Base-by-base conservation (phyloP, 2,888 invertebrate species). In the Luperina testacea region DNA sequence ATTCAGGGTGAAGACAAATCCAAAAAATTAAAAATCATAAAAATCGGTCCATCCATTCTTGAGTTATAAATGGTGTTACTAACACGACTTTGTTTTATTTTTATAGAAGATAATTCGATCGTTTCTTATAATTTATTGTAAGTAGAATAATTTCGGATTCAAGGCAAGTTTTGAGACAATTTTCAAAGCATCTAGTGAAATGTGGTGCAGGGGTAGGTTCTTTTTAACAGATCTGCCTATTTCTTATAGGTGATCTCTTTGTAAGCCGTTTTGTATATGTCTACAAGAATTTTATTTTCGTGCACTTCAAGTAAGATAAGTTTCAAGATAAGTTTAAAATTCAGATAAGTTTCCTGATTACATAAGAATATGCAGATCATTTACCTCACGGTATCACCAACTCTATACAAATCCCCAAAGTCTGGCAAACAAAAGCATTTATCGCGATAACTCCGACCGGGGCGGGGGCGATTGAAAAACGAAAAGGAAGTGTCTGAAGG, bases 401-500 rank as follows among this genome's bases (percentile, higher is more conserved):
- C 95, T 94, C 93, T 87, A n/a, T 80, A 81, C 0, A 87, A 4
- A 84, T 91, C 83, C 81, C 24, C 71, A 84, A 81, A 90, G 87
- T 83, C 89, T 90, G 87, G 91, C 94, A 93, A 94, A 95, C 95
- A 95, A 93, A 95, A 94, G 95, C 96, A 95, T 95, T 95, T 95
- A 95, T 96, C 95, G 95, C 95, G 95, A 95, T 95, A 95, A 94
- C 95, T 94, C 94, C 94, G 90, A 85, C 86, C 91, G 92, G 90
- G 93, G 88, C 87, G 92, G 93, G 92, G 92, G 93, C 96, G 95
- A 96, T 96, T 96, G 96, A 96, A 96, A 96, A 96, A 96, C 96
- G 96, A 95, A 96, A 94, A 95, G 94, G 95, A 95, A 95, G 93
- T 95, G 96, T 96, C 96, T 95, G 93, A 95, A 95, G 96, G 96